Evolutionary conservation across 2,113 vertebrate genomes (phyloP), one percentile per base, ranked within the genome.

Genomic region (Ginglymostoma cirratum): DNA sequence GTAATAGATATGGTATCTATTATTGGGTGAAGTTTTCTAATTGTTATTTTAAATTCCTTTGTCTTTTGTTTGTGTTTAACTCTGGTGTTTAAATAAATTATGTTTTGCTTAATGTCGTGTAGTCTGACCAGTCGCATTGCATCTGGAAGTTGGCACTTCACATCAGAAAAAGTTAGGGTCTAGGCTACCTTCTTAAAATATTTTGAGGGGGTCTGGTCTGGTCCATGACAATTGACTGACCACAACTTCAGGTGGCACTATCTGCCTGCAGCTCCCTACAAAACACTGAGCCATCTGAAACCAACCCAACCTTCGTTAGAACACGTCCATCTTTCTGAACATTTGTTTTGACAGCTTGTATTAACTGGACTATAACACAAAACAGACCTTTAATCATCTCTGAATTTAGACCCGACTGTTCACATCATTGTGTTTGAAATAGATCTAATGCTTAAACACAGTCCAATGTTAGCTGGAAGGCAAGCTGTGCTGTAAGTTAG

Each of bases 281-380:
- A 38, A 80, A 80, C n/a, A 3, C 76, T 15, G 34, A 83, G 34
- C n/a, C 78, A 17, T 83, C 78, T 6, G 15, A 38, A 19, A 83
- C 15, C 17, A 17, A 38, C 78, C n/a, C n/a, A 19, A 5, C n/a
- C n/a, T 38, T 83, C 78, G 4, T 38, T 19, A 83, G 14, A 3
- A 38, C 78, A 83, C 4, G 3, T 42, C n/a, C n/a, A 21, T 15
- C 78, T 19, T 80, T 80, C 78, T 17, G 78, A 83, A 83, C 78
- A 38, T 83, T 83, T 83, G 78, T 83, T 83, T 83, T 83, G 78
- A 83, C 78, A 83, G 78, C 78, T 83, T 83, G n/a, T 19, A 83
- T 19, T 83, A 83, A 42, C n/a, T 42, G 14, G 14, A 38, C 15
- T 83, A 42, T 83, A 83, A 83, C 78, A 38, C n/a, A 42, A 83